Conservation (phyloP, 2,797 vertebrate genomes). For the Karalla daura region DNA sequence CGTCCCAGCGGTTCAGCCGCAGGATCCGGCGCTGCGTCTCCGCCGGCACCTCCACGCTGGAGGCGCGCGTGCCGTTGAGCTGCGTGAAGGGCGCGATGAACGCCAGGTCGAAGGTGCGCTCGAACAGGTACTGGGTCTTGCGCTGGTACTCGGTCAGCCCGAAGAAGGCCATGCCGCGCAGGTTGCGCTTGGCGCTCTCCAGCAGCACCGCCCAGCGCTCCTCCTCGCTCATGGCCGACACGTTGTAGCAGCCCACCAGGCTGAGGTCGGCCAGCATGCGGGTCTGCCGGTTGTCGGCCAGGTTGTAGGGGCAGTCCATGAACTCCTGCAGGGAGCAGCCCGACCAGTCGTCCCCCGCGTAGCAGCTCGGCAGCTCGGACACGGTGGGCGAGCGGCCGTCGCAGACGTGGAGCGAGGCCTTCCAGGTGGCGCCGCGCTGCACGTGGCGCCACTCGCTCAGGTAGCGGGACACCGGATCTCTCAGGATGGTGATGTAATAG, state of each 20-base stretch:
- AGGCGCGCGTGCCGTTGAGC: constrained; percentile 94
- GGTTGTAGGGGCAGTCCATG: constrained; percentile 96
- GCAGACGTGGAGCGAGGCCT: constrained; percentile 94
- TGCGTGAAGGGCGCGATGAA: constrained; percentile 97
- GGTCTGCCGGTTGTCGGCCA: constrained; percentile 96
- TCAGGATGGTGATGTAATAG: constrained; percentile 97
- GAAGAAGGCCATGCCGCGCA: constrained; percentile 96
- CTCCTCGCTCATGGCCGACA: constrained; percentile 92
- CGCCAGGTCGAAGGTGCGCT: constrained; percentile 94
- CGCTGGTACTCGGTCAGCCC: constrained; percentile 97
- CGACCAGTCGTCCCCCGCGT: constrained; percentile 95
- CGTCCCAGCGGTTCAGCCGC: constrained; percentile 93
- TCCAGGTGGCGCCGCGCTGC: constrained; percentile 96
- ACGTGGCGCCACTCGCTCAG: constrained; percentile 98
- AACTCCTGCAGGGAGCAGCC: constrained; percentile 95
- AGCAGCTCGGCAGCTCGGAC: constrained; percentile 95
- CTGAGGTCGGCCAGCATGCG: constrained; percentile 98
- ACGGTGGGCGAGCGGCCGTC: constrained; percentile 93
- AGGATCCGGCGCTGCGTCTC: constrained; percentile 91
- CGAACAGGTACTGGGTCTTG: constrained; percentile 97
- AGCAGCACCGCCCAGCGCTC: constrained; percentile 92
- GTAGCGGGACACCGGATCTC: constrained; percentile 95
- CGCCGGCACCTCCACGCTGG: constrained; percentile 90
- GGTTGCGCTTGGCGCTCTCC: constrained; percentile 95
- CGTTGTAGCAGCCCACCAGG: constrained; percentile 97